Percentiles rank a stretch among this genome's conserved stretches.
Conservation (phyloP, 2,113 vertebrate genomes). For the Morone chrysops region DNA sequence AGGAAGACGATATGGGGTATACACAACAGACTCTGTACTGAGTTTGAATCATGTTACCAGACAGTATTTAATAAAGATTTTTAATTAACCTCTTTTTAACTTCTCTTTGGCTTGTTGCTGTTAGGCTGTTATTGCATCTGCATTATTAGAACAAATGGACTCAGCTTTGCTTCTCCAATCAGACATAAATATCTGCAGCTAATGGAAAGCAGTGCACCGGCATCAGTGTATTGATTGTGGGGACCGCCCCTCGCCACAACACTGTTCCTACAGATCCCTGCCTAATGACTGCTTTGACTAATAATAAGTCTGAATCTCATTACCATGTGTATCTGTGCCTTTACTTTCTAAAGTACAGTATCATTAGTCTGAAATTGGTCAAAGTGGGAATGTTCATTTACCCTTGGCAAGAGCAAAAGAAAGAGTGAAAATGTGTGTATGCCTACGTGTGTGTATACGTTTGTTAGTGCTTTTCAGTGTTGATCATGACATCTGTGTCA, state of each 20-base stretch:
- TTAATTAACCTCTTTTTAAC: conserved; percentile 18
- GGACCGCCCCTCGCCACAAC: conserved; percentile 46
- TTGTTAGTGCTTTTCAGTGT: not conserved
- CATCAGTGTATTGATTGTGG: conserved; percentile 66
- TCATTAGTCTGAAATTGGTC: conserved; percentile 38
- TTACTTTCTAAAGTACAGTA: conserved; percentile 15
- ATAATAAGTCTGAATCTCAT: conserved; percentile 65
- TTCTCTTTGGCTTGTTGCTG: conserved; percentile 7
- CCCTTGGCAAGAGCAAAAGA: conserved; percentile 2
- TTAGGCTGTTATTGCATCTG: conserved; percentile 23
- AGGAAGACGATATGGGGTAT: not conserved
- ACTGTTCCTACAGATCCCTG: conserved; percentile 56
- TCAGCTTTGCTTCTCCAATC: conserved; percentile 50
- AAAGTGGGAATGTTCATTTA: conserved; percentile 17
- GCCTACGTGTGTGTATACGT: conserved; percentile 5
- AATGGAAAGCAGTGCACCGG: conserved; percentile 46
- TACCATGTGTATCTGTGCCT: conserved; percentile 32
- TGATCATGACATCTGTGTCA: conserved; percentile 30
- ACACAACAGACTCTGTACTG: not conserved
- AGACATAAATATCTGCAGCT: conserved; percentile 65
- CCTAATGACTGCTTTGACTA: conserved; percentile 72
- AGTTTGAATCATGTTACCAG: conserved; percentile 11
- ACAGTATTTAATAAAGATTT: conserved; percentile 12
- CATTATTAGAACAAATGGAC: conserved; percentile 61
- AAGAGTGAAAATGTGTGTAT: not conserved